Percentiles rank a stretch among this genome's conserved stretches.
These are phyloP conservation scores for Drosophila aldrichi DNA, from an alignment of 2,888 invertebrate species.

Conservation along the genomic window DNA sequence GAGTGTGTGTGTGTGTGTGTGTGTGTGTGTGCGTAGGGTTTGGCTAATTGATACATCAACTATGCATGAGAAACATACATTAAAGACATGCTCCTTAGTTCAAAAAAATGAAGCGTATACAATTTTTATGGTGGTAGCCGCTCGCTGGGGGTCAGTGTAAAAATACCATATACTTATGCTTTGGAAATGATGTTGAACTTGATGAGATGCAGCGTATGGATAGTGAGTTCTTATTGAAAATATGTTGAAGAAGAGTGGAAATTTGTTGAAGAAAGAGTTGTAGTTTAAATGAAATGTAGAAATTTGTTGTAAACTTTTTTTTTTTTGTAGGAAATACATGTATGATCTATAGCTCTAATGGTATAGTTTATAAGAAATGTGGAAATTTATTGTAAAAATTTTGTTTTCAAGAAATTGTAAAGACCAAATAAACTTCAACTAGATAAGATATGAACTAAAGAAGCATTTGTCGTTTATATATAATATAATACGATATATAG, in stretches of 20 bases:
- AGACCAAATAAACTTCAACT: no score
- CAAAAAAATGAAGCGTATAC: neutral
- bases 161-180: neutral
- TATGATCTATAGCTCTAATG: no score
- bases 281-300: neutral
- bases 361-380: no score
- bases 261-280: neutral
- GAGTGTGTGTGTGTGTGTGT: slow-evolving; percentile 4
- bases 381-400: no score
- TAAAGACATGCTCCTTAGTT: slow-evolving; percentile 26
- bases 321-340: no score
- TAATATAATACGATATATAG: neutral
- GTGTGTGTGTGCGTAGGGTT: slow-evolving; percentile 32
- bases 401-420: no score
- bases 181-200: neutral
- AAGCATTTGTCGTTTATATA: neutral
- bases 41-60: slow-evolving; percentile 65
- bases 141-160: slow-evolving; percentile 17
- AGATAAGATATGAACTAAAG: no score
- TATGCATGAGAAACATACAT: slow-evolving; percentile 41
- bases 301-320: no score
- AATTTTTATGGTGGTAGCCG: slow-evolving; percentile 22
- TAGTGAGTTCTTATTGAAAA: neutral
- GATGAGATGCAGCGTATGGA: neutral
- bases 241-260: neutral